Conservation (phyloP, 2,888 invertebrate species). For the Podotricha telesiphe region DNA sequence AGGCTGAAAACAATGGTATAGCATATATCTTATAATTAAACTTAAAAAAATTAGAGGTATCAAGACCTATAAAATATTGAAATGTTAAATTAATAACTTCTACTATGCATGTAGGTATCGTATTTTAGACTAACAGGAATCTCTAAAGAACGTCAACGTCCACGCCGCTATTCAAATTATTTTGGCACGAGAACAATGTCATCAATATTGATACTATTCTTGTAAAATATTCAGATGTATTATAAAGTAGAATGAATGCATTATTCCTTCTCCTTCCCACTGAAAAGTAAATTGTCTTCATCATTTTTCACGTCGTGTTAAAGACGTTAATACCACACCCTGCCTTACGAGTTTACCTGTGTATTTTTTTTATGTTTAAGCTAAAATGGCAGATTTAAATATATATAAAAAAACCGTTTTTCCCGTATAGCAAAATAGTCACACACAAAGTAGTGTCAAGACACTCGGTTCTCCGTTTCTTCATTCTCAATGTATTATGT, state of each 20-base stretch:
- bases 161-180: conserved; percentile 75
- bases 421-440: background rate
- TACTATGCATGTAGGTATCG: background rate
- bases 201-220: conserved; percentile 78
- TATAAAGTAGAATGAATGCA: conserved; percentile 48
- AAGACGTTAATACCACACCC: background rate
- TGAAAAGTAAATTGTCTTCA: background rate
- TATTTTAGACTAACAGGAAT: conserved; percentile 12
- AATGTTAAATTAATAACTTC: too few relatives aligned
- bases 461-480: too few relatives aligned
- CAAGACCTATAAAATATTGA: too few relatives aligned
- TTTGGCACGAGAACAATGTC: conserved; percentile 76
- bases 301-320: background rate
- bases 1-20: too few relatives aligned
- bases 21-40: too few relatives aligned
- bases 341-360: too few relatives aligned
- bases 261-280: conserved; percentile 26
- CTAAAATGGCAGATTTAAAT: too few relatives aligned
- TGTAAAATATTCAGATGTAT: conserved; percentile 52
- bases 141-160: conserved; percentile 62
- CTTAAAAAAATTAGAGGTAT: too few relatives aligned
- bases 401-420: too few relatives aligned
- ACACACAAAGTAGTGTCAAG: too few relatives aligned
- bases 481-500: too few relatives aligned
- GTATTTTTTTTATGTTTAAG: too few relatives aligned